These are phyloP conservation scores for Syrmaticus mikado DNA, from an alignment of 2,113 vertebrate genomes.

Conservation along the genomic window DNA sequence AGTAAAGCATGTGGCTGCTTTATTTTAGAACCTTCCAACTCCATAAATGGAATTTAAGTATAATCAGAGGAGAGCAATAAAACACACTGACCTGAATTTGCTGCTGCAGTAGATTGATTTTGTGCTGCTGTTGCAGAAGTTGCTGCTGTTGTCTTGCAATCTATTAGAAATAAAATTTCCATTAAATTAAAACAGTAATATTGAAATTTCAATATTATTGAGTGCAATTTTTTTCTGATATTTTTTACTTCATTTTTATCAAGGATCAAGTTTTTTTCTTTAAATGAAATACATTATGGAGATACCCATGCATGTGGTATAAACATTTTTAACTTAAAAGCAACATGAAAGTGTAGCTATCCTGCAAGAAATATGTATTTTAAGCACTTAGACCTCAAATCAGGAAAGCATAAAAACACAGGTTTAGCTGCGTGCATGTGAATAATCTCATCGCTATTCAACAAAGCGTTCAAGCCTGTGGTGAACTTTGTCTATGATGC, in stretches of 20 bases:
- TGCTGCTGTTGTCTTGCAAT: conserved; percentile 99
- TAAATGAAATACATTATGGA: background rate
- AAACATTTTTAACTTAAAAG: conserved; percentile 6
- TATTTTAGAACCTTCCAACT: conserved; percentile 64
- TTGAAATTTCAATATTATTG: conserved; percentile 57
- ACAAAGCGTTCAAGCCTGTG: conserved; percentile 31
- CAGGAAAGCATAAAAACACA: background rate
- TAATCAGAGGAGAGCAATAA: conserved; percentile 77
- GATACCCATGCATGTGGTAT: background rate
- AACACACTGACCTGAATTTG: conserved; percentile 99
- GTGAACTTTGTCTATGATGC: conserved; percentile 54
- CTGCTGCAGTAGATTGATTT: conserved; percentile 99
- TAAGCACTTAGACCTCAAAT: background rate
- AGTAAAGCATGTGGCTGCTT: conserved; percentile 42
- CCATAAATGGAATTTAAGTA: conserved; percentile 66
- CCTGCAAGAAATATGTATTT: background rate
- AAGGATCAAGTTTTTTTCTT: background rate
- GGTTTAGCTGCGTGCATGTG: background rate
- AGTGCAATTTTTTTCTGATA: conserved; percentile 17
- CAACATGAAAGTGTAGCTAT: background rate
- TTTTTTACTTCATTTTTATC: conserved; percentile 48
- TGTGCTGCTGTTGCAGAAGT: conserved; percentile 99
- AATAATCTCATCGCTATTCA: conserved; percentile 55
- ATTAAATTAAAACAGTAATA: conserved; percentile 75
- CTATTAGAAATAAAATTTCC: conserved; percentile 82